Evolutionary conservation across 1,140 invertebrate species (phyloP), one percentile per base, ranked within the genome.

Genomic region (Drosophila orosa): DNA sequence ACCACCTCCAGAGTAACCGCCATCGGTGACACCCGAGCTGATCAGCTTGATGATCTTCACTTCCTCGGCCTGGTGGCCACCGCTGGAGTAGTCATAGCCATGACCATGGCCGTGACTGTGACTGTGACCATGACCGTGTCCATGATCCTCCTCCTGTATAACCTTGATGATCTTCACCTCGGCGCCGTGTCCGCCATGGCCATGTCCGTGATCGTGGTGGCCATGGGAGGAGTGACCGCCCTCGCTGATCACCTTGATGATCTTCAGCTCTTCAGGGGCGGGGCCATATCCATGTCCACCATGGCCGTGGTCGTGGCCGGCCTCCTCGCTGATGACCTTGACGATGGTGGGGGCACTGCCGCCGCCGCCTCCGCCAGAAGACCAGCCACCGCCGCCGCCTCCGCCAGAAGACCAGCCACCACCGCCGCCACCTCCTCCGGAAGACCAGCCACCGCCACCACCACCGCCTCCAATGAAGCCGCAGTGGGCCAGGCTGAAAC

Each of bases 131-230:
- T 58, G 55, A 10, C 57, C 27, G 35, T 68, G 58, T 8, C 47
- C 33, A 9, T 61, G 58, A 33, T 54, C 74, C 33, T 58, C 56
- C 31, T 80, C 74, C 48, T 84, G 80, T 22, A 84, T 79, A 17
- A 84, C 79, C 45, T 84, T 84, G 22, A 84, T 52, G 44, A 84
- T 61, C 15, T 82, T 82, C 39, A 83, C 80, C 31, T 77, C 77
- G 44, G 29, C 57, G 13, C 71, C 75, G 10, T 45, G 27, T 13
- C 74, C 58, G 35, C 74, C 58, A 29, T 74, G 61, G 37, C 63
- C 22, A 19, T 65, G 68, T 7, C 76, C 76, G 6, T 69, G 65
- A 48, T 42, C 78, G 31, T 78, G 65, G 29, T 27, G 44, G 8
- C 12, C 58, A 52, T 61, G 50, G 3, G 63, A 61, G 37, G 62